These are phyloP conservation scores for Haliclona indistincta DNA, from an alignment of 37 sponge, comb jelly and placozoan species.

Conservation along the genomic window DNA sequence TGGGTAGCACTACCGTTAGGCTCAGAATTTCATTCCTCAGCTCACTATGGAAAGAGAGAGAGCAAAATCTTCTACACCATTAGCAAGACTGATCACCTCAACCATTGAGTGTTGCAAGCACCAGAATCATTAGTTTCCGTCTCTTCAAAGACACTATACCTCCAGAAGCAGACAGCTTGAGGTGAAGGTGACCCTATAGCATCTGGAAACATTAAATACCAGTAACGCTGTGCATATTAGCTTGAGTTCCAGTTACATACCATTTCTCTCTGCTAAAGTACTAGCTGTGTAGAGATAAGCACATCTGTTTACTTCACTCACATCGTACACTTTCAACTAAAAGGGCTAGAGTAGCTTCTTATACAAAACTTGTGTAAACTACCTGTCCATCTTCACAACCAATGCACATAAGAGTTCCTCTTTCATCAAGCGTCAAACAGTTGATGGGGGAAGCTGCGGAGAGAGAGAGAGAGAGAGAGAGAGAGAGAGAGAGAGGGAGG, in stretches of 20 bases:
- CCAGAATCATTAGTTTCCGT: no score
- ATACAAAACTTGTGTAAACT: not conserved
- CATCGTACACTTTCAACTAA: not conserved
- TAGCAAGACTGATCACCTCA: no score
- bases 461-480: conserved; percentile 1
- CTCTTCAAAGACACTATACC: no score
- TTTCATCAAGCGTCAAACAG: conserved; percentile 13
- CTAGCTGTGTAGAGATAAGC: no score
- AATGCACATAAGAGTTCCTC: conserved; percentile 12
- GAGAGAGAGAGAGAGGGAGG: conserved; percentile 26
- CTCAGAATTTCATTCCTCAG: conserved; percentile 5
- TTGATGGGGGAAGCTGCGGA: conserved; percentile 45
- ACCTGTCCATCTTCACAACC: conserved; percentile 77
- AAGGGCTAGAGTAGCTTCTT: not conserved
- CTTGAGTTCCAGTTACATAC: no score
- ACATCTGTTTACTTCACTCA: not conserved
- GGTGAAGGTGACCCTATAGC: no score
- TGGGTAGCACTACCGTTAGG: conserved; percentile 22
- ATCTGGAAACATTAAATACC: no score
- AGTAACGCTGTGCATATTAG: no score
- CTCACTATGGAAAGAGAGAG: conserved; percentile 4
- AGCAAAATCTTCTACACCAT: no score
- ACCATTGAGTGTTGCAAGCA: no score
- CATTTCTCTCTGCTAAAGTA: no score
- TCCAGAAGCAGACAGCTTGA: no score